phyloP scores from a whole-genome alignment of 2,888 invertebrate species.

The Dicranocentrus wangi region DNA sequence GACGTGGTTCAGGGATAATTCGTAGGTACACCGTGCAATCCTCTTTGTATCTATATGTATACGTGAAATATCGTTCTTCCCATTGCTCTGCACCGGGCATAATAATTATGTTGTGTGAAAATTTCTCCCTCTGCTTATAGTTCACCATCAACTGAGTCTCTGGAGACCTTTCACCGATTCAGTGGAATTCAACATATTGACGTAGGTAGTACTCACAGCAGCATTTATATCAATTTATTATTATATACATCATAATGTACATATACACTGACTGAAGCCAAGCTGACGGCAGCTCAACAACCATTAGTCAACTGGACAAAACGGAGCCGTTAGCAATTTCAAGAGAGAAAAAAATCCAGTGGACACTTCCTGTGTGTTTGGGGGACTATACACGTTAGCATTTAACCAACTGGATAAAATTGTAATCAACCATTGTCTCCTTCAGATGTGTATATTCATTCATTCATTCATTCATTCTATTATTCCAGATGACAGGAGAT shows the following conservation, averaged over 20 bases:
- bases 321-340: slow-evolving; percentile 13
- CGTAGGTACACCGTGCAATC: too few relatives aligned
- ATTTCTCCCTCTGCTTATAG: not conserved
- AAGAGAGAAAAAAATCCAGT: slow-evolving; percentile 7
- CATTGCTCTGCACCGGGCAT: not conserved
- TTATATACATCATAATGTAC: slow-evolving; percentile 14
- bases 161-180: slow-evolving; percentile 34
- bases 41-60: too few relatives aligned
- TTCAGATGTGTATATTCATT: too few relatives aligned
- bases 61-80: too few relatives aligned
- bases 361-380: slow-evolving; percentile 20
- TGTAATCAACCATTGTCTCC: slow-evolving; percentile 8
- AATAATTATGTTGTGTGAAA: slow-evolving; percentile 24
- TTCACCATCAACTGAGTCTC: slow-evolving; percentile 39
- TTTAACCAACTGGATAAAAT: slow-evolving; percentile 12
- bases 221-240: not conserved
- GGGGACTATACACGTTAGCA: slow-evolving; percentile 3
- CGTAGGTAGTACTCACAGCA: not conserved
- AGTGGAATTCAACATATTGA: slow-evolving; percentile 23
- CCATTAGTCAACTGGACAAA: not conserved
- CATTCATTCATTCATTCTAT: too few relatives aligned
- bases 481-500: too few relatives aligned
- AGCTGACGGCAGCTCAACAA: not conserved
- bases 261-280: slow-evolving; percentile 15
- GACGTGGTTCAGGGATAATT: too few relatives aligned